Base-by-base conservation (phyloP, 2,888 invertebrate species). In the Sialis fuliginosa region DNA sequence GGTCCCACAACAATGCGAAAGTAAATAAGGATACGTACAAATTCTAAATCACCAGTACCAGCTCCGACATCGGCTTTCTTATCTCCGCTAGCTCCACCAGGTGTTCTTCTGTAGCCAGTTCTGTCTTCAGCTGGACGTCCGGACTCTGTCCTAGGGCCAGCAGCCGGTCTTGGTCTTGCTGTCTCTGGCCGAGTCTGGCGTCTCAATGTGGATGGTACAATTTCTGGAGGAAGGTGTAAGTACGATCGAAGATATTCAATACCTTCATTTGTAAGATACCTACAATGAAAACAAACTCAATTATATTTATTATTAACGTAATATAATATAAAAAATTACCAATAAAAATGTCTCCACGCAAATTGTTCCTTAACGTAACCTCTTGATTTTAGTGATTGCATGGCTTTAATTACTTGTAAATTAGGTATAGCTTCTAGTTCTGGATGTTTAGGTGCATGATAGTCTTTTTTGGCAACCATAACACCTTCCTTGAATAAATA, bases 291-390 rank as follows among this genome's bases (percentile, higher is more conserved):
- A 9, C 10, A 42, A 33, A 39, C 22, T 22, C 13, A 49, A 41
- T 8, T 37, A 6, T 22, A 50, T 33, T 41, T 40, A 8, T 46
- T 22, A 12, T 40, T 31, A 13, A 44, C 12, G 9, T 37, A 40
- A 40, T 37, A 7, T 13, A 37, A 43, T 30, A n/a, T n/a, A n/a
- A n/a, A n/a, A 40, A 59, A 68, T 64, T 65, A 80, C 96, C 97
- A 99, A 67, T 99, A 99, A 61, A 89, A 98, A 67, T 98, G 97
- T 60, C 97, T 81, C 98, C 98, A 99, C 5, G 97, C 96, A 68
- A 98, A 98, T 69, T 98, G 97, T 74, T 98, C 97, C 66, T 88
- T 91, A n/a, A 98, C 98, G 61, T 82, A 88, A 50, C 96, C 97
- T 64, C 88, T 79, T 4, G 97, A 97, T 69, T 95, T 95, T 55